Conservation (phyloP, 2,113 vertebrate genomes). For the Passer montanus region DNA sequence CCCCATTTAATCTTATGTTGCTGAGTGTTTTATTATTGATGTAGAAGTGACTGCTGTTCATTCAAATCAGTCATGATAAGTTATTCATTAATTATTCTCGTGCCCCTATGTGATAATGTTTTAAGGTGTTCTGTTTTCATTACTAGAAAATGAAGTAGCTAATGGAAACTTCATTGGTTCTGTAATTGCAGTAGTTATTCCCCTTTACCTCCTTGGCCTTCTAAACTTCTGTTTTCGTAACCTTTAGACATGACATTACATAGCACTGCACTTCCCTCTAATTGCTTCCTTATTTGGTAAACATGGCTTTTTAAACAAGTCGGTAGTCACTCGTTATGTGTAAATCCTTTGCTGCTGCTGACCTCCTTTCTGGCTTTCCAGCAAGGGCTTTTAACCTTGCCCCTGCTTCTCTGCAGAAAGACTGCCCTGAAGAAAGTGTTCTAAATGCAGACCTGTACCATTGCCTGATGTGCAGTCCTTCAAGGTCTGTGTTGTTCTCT, state of each 20-base stretch:
- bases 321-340: neutral
- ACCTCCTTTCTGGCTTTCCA: neutral
- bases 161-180: neutral
- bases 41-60: neutral
- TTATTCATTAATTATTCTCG: neutral
- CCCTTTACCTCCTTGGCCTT: neutral
- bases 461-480: neutral
- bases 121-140: neutral
- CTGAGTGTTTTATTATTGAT: neutral
- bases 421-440: neutral
- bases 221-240: neutral
- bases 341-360: neutral
- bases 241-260: neutral
- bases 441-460: neutral
- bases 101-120: neutral
- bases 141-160: neutral
- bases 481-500: neutral
- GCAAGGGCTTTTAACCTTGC: neutral
- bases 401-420: neutral
- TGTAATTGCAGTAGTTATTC: neutral
- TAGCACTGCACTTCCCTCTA: neutral
- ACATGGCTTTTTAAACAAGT: neutral
- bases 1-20: neutral
- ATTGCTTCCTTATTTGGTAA: neutral
- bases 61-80: neutral